Conservation (phyloP, 30 jellyfish, hydroid and myxozoan species). For the Catostylus mosaicus region DNA sequence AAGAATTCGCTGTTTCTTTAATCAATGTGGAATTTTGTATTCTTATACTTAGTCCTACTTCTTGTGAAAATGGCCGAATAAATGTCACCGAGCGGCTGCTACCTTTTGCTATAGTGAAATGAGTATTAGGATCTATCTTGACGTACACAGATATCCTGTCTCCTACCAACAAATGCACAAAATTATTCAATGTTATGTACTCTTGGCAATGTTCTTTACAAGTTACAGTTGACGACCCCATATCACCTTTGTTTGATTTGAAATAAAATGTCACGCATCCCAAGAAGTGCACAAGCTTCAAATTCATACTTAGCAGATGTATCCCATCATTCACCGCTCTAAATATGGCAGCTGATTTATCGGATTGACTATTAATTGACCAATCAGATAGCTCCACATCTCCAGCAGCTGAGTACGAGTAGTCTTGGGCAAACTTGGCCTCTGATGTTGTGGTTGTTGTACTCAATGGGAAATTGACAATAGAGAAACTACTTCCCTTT, state of each 20-base stretch:
- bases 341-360: slow-evolving; percentile 34
- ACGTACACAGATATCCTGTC: slow-evolving; percentile 50
- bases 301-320: slow-evolving; percentile 43
- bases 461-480: slow-evolving; percentile 39
- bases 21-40: slow-evolving; percentile 20
- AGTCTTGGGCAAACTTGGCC: slow-evolving; percentile 18
- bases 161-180: slow-evolving; percentile 54
- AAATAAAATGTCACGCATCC: slow-evolving; percentile 61
- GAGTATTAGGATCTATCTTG: slow-evolving; percentile 28
- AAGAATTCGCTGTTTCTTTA: slow-evolving; percentile 9
- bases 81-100: slow-evolving; percentile 47
- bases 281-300: slow-evolving; percentile 34
- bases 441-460: slow-evolving; percentile 35
- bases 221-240: slow-evolving; percentile 47
- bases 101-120: slow-evolving; percentile 41
- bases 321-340: slow-evolving; percentile 52
- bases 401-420: slow-evolving; percentile 27
- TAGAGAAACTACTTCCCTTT: slow-evolving; percentile 69
- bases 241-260: slow-evolving; percentile 54
- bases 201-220: slow-evolving; percentile 55
- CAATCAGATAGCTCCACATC: slow-evolving; percentile 47
- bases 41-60: slow-evolving; percentile 56
- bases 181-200: slow-evolving; percentile 53
- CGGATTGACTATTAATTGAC: slow-evolving; percentile 17
- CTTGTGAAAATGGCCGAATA: slow-evolving; percentile 37